These are phyloP conservation scores for Drosophila kuntzei DNA, from an alignment of 2,888 invertebrate species.

Conservation along the genomic window DNA sequence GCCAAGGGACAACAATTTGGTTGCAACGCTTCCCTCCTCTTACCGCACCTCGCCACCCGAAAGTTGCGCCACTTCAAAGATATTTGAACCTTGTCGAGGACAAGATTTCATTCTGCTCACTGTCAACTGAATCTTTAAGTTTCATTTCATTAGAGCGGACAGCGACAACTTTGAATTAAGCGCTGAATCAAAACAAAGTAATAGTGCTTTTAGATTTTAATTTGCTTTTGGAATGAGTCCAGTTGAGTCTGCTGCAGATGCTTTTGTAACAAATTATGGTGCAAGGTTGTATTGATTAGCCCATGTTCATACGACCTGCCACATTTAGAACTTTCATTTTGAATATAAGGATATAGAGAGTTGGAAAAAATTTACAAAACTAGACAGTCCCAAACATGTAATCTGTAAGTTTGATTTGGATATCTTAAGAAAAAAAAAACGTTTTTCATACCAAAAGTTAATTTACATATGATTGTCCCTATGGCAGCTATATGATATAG, in stretches of 20 bases:
- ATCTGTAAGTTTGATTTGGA: too few species aligned
- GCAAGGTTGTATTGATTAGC: background rate
- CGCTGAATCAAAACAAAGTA: slow-evolving; percentile 7
- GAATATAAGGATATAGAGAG: too few species aligned
- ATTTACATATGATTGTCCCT: too few species aligned
- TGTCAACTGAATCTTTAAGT: slow-evolving; percentile 47
- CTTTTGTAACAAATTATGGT: background rate
- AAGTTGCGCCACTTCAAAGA: slow-evolving; percentile 36
- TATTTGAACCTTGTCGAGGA: slow-evolving; percentile 55
- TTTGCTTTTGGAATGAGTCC: background rate
- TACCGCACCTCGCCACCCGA: too few species aligned
- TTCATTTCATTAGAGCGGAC: slow-evolving; percentile 56
- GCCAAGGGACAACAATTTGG: slow-evolving; percentile 47
- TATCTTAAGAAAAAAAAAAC: too few species aligned
- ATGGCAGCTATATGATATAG: too few species aligned
- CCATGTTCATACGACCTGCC: too few species aligned
- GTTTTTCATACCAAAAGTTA: too few species aligned
- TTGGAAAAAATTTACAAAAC: too few species aligned
- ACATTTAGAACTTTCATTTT: too few species aligned
- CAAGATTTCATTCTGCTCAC: slow-evolving; percentile 29
- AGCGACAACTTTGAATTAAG: slow-evolving; percentile 33
- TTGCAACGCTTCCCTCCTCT: slow-evolving; percentile 13
- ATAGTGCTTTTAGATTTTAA: slow-evolving; percentile 1
- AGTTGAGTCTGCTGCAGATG: background rate
- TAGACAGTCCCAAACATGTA: too few species aligned